Base-by-base conservation (phyloP, 2,113 vertebrate genomes). In the Chroicocephalus ridibundus region DNA sequence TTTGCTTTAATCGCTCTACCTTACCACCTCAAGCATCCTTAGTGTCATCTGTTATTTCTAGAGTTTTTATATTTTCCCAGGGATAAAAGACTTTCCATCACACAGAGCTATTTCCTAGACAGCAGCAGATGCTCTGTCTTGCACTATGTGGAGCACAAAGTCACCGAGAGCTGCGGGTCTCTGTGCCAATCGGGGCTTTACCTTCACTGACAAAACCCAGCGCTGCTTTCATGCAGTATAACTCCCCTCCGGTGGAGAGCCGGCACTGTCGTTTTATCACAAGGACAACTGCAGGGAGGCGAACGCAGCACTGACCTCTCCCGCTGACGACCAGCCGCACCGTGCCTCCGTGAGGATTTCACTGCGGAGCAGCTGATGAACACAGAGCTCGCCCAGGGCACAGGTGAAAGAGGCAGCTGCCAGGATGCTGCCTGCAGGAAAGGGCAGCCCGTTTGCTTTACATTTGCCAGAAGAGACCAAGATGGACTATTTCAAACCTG, bases 41-140 rank as follows among this genome's bases (percentile, higher is more conserved):
- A 22, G 36, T 21, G 31, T 82, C 57, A 52, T 26, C 24, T 38
- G 19, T 26, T 78, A 65, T 49, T 90, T 70, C 42, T 66, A 47
- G 20, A 36, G 90, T 6, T 58, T 55, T 86, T 47, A 2, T 38
- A 75, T 88, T 81, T 61, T 17, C 65, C 42, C 36, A 49, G n/a
- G 13, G 65, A 72, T n/a, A 18, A 86, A 87, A 87, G 90, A 25
- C 46, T 93, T 86, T 36, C 78, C 69, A 58, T 47, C 13, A 27
- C 70, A 78, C 70, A 46, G 69, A 84, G 85, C 40, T 42, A 24
- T 71, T 82, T 90, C 87, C 90, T 76, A 92, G 85, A 91, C 74
- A 94, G 95, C 88, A 94, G 79, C 90, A 94, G 85, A 90, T 82
- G 88, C 42, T 93, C 70, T 9, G 26, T 85, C 79, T 82, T 90